Base-by-base conservation (phyloP, 2,113 vertebrate species). In the Aldabrachelys gigantea region DNA sequence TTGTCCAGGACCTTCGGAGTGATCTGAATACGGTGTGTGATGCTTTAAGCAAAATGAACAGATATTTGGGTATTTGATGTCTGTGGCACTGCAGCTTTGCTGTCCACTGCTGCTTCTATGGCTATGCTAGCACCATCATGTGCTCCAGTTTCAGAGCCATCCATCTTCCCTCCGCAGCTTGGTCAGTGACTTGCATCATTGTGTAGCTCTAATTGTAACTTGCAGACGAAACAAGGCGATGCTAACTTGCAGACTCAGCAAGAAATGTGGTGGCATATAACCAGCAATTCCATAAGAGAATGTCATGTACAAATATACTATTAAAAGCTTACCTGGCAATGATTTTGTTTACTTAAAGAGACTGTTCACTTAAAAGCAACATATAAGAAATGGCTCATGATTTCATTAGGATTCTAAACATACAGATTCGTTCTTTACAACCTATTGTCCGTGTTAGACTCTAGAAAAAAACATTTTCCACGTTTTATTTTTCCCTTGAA, bases 41-140 rank as follows among this genome's bases (percentile, higher is more conserved):
- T 89, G 99, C 99, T 78, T 98, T 99, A 97, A 98, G 98, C 79
- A 99, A 99, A 98, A 99, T 99, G 99, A 99, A 99, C 98, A 99
- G 98, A 92, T 99, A 99, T 96, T 98, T 99, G 97, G 99, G 99
- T 41, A 99, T 99, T 96, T 99, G 98, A 99, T 88, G n/a, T 24
- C 56, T 82, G 31, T 85, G 72, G 49, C 83, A 12, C 79, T 49
- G 49, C 82, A 62, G 82, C 75, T 88, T 94, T 86, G 50, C 65
- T 95, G 52, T 89, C 57, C n/a, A 72, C 52, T 91, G 78, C 80
- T 91, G 76, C 85, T 89, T 87, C 92, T 21, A 84, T 96, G 88
- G 50, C 65, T 93, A 79, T 52, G 91, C 87, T 47, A 89, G 72
- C 93, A 95, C 78, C 69, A 84, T 97, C 96, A 79, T 80, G 12